Evolutionary conservation across 2,797 vertebrate species (phyloP).

Genomic region (Acanthis flammea): DNA sequence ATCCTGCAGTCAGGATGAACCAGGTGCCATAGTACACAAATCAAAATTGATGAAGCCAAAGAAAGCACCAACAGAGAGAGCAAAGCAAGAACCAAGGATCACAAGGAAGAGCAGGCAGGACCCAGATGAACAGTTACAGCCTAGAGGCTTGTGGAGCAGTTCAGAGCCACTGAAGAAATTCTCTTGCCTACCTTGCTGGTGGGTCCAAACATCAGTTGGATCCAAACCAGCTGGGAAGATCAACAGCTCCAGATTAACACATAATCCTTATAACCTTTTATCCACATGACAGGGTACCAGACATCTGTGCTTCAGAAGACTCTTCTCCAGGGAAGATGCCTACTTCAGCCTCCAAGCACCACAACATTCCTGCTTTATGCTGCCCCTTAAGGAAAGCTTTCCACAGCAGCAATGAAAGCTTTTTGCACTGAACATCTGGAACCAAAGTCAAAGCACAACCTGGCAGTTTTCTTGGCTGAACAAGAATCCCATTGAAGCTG

Average conservation of each 20-base stretch:
- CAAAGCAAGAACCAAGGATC: background rate
- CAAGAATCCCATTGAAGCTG: background rate
- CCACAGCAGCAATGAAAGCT: constrained; percentile 23
- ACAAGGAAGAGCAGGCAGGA: background rate
- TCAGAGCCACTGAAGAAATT: background rate
- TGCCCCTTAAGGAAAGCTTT: constrained; percentile 47
- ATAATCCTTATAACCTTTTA: background rate
- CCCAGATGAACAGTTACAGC: background rate
- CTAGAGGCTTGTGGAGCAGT: background rate
- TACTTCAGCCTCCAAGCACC: constrained; percentile 30
- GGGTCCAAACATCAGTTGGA: background rate
- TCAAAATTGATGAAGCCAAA: background rate
- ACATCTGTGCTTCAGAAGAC: background rate
- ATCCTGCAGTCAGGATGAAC: background rate
- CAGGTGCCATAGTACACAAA: background rate
- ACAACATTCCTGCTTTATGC: constrained; percentile 8
- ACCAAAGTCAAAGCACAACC: constrained; percentile 48
- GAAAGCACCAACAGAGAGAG: background rate
- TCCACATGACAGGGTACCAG: background rate
- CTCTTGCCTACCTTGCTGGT: background rate
- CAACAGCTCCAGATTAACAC: background rate
- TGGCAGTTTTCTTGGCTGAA: constrained; percentile 28
- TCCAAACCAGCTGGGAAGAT: background rate
- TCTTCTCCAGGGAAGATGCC: background rate
- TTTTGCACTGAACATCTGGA: constrained; percentile 49